Conservation (phyloP, 1,140 invertebrate genomes). For the Zaprionus capensis region DNA sequence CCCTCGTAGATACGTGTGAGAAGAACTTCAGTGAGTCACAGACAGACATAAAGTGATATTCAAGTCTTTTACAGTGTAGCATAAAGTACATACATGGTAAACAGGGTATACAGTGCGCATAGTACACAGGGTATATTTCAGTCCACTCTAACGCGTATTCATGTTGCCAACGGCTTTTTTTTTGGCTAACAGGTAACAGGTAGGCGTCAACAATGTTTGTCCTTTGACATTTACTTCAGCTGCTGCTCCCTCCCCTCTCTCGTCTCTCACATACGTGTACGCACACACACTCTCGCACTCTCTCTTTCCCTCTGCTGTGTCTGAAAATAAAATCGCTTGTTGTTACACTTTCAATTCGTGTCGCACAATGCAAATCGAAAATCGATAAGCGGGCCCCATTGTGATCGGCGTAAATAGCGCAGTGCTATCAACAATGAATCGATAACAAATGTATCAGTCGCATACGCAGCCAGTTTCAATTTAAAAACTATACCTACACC, state of each 20-base stretch:
- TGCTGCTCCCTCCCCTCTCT: background rate
- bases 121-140: constrained; percentile 21
- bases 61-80: too few species aligned
- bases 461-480: background rate
- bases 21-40: too few species aligned
- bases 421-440: constrained; percentile 27
- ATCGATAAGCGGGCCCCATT: constrained; percentile 56
- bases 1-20: too few species aligned
- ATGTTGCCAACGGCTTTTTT: constrained; percentile 26
- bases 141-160: background rate
- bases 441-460: constrained; percentile 18
- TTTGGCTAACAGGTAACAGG: constrained; percentile 46
- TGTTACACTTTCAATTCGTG: constrained; percentile 54
- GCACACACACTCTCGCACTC: background rate
- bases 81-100: too few species aligned
- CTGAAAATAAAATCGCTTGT: constrained; percentile 26
- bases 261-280: background rate
- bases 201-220: constrained; percentile 61
- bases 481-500: too few species aligned
- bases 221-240: constrained; percentile 68
- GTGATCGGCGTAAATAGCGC: constrained; percentile 15
- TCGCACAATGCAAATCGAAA: constrained; percentile 65
- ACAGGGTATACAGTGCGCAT: background rate
- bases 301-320: background rate
- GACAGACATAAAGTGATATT: too few species aligned